These are phyloP conservation scores for Oasisia sp. DNA, from an alignment of 2,888 invertebrate species.

Conservation along the genomic window DNA sequence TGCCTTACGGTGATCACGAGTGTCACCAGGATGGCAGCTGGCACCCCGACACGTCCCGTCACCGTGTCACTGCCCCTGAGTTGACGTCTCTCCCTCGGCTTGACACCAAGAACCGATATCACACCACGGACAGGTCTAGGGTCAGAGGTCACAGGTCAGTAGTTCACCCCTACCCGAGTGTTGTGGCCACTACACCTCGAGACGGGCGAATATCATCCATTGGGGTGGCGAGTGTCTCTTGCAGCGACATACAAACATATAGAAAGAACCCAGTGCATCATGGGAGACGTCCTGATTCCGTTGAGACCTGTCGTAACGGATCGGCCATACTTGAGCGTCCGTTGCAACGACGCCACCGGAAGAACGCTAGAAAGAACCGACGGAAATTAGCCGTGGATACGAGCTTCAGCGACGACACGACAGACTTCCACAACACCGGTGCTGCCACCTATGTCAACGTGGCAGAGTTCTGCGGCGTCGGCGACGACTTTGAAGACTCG, in stretches of 20 bases:
- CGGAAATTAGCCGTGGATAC: background rate
- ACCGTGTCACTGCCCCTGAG: background rate
- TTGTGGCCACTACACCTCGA: background rate
- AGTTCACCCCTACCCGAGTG: background rate
- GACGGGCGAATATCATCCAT: background rate
- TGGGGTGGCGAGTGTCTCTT: background rate
- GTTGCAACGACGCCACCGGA: background rate
- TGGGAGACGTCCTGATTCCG: background rate
- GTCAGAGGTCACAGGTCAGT: background rate
- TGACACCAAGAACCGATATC: background rate
- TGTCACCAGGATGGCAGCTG: background rate
- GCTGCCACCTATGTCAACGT: background rate
- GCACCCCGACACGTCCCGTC: background rate
- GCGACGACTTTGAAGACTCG: constrained; percentile 30
- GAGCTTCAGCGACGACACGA: background rate
- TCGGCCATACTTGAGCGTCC: background rate
- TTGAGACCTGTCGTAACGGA: background rate
- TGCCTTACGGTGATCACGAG: background rate
- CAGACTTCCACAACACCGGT: background rate
- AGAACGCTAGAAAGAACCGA: background rate
- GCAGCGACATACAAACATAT: background rate
- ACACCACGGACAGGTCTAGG: background rate
- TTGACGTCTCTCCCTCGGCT: background rate
- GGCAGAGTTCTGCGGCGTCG: constrained; percentile 19
- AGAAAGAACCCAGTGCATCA: background rate